These are phyloP conservation scores for Sebastes glaucus DNA, from an alignment of 2,797 vertebrate genomes.

Conservation along the genomic window DNA sequence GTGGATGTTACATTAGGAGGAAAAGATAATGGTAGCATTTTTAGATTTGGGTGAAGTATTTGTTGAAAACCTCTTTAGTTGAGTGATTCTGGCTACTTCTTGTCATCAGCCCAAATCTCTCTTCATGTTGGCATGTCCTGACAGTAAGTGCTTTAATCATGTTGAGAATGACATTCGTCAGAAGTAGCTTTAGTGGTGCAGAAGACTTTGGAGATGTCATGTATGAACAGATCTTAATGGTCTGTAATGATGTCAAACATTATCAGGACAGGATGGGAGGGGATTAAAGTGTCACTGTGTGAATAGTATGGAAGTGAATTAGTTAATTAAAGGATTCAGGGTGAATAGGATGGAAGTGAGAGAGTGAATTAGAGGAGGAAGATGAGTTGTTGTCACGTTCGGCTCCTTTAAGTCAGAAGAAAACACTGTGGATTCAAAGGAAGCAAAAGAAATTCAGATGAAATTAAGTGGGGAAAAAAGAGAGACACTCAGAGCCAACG, in stretches of 20 bases:
- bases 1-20: not conserved
- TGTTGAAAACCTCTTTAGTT: slow-evolving; percentile 14
- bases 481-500: not conserved
- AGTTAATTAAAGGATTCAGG: slow-evolving; percentile 26
- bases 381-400: not conserved
- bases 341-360: slow-evolving; percentile 16
- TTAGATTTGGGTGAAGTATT: not conserved
- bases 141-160: slow-evolving; percentile 8
- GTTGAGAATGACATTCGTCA: slow-evolving; percentile 2
- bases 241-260: slow-evolving; percentile 21
- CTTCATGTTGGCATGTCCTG: not conserved
- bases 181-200: not conserved
- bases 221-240: slow-evolving; percentile 44
- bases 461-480: not conserved
- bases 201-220: slow-evolving; percentile 15
- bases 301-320: slow-evolving; percentile 31
- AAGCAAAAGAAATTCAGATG: not conserved
- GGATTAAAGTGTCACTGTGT: slow-evolving; percentile 41
- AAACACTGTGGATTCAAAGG: not conserved
- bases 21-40: not conserved
- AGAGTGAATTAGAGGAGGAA: slow-evolving; percentile 6
- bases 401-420: slow-evolving; percentile 29
- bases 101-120: slow-evolving; percentile 8
- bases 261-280: not conserved
- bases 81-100: not conserved